These are phyloP conservation scores for Tetragonula carbonaria DNA, from an alignment of 2,888 invertebrate genomes.

Conservation along the genomic window DNA sequence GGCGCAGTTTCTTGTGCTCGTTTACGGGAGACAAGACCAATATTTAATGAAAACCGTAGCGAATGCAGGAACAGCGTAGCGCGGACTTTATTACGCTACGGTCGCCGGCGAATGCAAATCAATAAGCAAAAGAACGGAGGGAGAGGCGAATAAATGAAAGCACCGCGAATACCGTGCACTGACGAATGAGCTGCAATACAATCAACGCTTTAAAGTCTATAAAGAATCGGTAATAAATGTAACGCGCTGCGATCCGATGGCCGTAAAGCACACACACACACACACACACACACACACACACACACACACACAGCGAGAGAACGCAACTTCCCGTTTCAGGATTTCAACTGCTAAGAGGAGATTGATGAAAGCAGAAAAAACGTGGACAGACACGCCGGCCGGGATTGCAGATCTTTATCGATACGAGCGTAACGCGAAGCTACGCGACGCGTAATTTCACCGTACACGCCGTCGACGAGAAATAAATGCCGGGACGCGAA, in stretches of 20 bases:
- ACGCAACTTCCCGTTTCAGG: background rate
- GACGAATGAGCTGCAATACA: constrained; percentile 18
- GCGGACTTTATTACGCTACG: background rate
- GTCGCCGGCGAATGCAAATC: constrained; percentile 5
- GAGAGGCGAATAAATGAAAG: constrained; percentile 10
- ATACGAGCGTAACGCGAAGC: background rate
- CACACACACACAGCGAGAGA: too few relatives aligned
- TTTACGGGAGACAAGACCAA: background rate
- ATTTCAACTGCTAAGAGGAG: background rate
- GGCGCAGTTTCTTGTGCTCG: background rate
- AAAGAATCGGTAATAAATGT: constrained; percentile 23
- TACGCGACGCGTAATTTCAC: background rate
- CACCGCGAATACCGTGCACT: background rate
- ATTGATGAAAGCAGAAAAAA: background rate
- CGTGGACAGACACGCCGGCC: too few relatives aligned
- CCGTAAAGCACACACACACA: background rate
- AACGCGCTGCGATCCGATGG: background rate
- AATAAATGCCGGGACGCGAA: background rate
- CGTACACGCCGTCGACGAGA: background rate
- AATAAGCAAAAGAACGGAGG: constrained; percentile 16
- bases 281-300: too few relatives aligned
- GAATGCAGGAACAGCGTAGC: background rate
- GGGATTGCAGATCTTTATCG: background rate
- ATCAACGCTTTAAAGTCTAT: background rate
- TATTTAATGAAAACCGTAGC: background rate